Evolutionary conservation across 2,797 vertebrate species (phyloP).

Genomic region (Poliocrania exsul): DNA sequence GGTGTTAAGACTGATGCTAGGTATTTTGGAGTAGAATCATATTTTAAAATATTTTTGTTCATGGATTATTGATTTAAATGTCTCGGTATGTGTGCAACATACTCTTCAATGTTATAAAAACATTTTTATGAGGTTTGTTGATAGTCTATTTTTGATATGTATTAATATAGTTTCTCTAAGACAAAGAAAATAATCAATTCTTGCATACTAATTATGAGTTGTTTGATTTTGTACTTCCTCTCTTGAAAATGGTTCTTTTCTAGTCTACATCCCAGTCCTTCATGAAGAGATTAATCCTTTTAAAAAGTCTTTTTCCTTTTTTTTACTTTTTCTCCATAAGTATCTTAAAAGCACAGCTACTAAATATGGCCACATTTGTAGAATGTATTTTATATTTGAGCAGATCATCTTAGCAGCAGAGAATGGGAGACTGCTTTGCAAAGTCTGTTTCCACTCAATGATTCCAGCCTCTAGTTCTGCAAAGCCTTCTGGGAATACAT

Average conservation of each 20-base stretch:
- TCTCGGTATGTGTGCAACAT: background rate
- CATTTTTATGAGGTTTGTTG: background rate
- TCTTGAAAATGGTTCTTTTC: background rate
- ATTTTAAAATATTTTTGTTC: background rate
- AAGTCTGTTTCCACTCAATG: slow-evolving; percentile 79
- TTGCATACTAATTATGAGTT: background rate
- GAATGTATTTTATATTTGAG: slow-evolving; percentile 58
- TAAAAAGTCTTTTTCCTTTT: background rate
- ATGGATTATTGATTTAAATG: background rate
- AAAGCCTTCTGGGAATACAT: slow-evolving; percentile 77
- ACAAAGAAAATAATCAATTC: background rate
- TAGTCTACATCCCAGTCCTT: background rate
- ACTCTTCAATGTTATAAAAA: background rate
- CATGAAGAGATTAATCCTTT: background rate
- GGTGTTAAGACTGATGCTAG: background rate
- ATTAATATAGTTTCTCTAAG: background rate
- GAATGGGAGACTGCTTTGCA: slow-evolving; percentile 66
- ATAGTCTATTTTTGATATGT: background rate
- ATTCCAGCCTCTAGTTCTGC: slow-evolving; percentile 76
- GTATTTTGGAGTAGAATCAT: background rate
- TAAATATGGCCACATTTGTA: slow-evolving; percentile 42
- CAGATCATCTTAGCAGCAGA: slow-evolving; percentile 41
- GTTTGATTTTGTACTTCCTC: background rate
- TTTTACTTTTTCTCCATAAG: slow-evolving; percentile 10
- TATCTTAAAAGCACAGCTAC: slow-evolving; percentile 25